Base-by-base conservation (phyloP, 2,888 invertebrate genomes). In the Volucella bombylans region DNA sequence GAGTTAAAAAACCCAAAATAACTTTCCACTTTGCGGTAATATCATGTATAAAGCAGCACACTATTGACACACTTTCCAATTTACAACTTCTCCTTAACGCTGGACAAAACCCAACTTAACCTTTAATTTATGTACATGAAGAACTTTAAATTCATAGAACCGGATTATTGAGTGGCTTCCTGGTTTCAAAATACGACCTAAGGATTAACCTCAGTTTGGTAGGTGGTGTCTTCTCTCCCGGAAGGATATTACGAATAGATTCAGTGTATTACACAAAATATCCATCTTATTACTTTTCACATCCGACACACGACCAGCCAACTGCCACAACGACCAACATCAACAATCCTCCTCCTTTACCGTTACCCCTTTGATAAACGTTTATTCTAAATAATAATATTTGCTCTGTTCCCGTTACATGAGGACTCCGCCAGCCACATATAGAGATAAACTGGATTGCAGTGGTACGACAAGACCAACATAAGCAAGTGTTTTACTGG, bases 281-380 rank as follows among this genome's bases (percentile, higher is more conserved):
- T 85, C 76, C 85, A 85, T 81, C 62, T 85, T 81, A 81, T 85
- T 85, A 81, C 68, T 85, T 85, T 71, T 57, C 81, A 67, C 83
- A 85, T 80, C 81, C 62, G 69, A 71, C 65, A 65, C 15, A 45
- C 45, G 47, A 55, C 8, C 31, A 64, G 52, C 52, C 43, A 49
- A 43, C 43, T 39, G 18, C 50, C 55, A 50, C 12, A n/a, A 47
- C 39, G 49, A 18, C 15, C 18, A 38, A 14, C 41, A 12, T 1
- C 72, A 23, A 23, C 23, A 23, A 23, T 23, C 23, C 23, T 23
- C 23, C 23, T 23, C 23, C 6, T 6, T 31, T 31, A 31, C 31
- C 31, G 4, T 31, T 31, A 6, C 6, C 65, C 43, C 54, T 65
- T 67, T 85, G 77, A 81, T 72, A 81, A 81, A 85, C 76, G 72